These are phyloP conservation scores for Salpingus planirostris DNA, from an alignment of 2,888 invertebrate species.

Conservation along the genomic window DNA sequence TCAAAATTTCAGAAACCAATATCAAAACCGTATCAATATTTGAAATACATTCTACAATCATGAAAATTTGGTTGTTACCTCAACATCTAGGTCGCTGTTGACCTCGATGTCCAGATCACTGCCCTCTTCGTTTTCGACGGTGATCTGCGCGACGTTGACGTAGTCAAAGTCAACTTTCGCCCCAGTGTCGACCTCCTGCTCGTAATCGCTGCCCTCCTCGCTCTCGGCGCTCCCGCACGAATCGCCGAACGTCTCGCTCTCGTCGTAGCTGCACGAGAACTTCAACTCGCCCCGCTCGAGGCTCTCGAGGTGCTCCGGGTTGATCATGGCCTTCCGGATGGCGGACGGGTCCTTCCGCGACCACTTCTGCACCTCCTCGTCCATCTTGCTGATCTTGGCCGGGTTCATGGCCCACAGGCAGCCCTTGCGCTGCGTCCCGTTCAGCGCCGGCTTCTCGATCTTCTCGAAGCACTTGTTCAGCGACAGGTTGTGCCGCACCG, in stretches of 20 bases:
- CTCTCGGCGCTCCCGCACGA: slow-evolving; percentile 58
- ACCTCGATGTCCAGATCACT: slow-evolving; percentile 32
- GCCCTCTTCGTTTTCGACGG: slow-evolving; percentile 40
- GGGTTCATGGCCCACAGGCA: slow-evolving; percentile 98
- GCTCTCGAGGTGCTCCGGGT: slow-evolving; percentile 74
- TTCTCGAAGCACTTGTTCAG: slow-evolving; percentile 98
- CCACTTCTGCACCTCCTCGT: slow-evolving; percentile 97
- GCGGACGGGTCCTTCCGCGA: slow-evolving; percentile 89
- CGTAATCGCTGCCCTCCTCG: slow-evolving; percentile 54
- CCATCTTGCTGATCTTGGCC: slow-evolving; percentile 90
- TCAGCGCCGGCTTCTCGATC: slow-evolving; percentile 88
- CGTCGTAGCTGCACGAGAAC: slow-evolving; percentile 51
- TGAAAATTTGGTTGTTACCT: slow-evolving; percentile 38
- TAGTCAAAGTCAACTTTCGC: slow-evolving; percentile 37
- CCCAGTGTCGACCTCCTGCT: slow-evolving; percentile 24
- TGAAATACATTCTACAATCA: too few relatives aligned
- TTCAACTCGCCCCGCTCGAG: slow-evolving; percentile 85
- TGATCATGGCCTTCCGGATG: slow-evolving; percentile 88
- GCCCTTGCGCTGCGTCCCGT: slow-evolving; percentile 76
- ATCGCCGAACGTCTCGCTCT: slow-evolving; percentile 43
- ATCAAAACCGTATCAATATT: too few relatives aligned
- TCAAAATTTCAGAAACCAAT: too few relatives aligned
- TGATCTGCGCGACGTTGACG: slow-evolving; percentile 49
- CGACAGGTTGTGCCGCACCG: slow-evolving; percentile 93
- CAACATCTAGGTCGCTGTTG: slow-evolving; percentile 45